Evolutionary conservation across 2,113 vertebrate species (phyloP), one percentile per base, ranked within the genome.

Genomic region (Mastomys coucha): DNA sequence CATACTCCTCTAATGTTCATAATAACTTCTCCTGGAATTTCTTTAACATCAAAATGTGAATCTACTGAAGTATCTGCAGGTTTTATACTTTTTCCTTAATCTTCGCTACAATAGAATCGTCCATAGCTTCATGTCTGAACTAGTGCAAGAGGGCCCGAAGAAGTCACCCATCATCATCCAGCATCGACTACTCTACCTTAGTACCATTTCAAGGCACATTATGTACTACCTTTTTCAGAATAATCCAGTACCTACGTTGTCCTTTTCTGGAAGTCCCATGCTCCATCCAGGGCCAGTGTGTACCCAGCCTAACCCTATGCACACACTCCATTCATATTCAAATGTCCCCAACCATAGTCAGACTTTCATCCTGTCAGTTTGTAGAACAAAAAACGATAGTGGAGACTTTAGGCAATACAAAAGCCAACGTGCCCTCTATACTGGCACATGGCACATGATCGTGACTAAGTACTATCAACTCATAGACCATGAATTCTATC

Each of bases 21-120:
- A 92, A 70, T 89, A 94, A 78, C 12, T 65, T 51, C 51, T 82
- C 31, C 81, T 76, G 65, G 6, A 92, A 96, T 51, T 16, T 22
- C 12, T n/a, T 63, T 42, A 60, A 16, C 33, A 58, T 14, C 6
- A 16, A 33, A 81, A 84, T 42, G 26, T 33, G 22, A 20, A 42
- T 65, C n/a, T 63, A 16, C 13, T 63, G 26, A 17, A 10, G 3
- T 26, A 42, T 42, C 7, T 63, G 24, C 56, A 84, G n/a, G 33
- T 42, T 63, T 63, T 42, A 42, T 12, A 84, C 22, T 39, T 84
- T 36, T 39, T 17, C 26, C 8, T 45, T 63, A 63, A 31, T 63
- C 42, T 33, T 89, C 28, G n/a, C 36, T 60, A 9, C 53, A 75
- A 53, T 39, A 17, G 53, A 14, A 36, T 84, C 39, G 58, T 63